A percentile compares a stretch with the other conserved stretches of the same genome.
Conservation (phyloP, 2,888 invertebrate species). For the Steinernema carpocapsae region DNA sequence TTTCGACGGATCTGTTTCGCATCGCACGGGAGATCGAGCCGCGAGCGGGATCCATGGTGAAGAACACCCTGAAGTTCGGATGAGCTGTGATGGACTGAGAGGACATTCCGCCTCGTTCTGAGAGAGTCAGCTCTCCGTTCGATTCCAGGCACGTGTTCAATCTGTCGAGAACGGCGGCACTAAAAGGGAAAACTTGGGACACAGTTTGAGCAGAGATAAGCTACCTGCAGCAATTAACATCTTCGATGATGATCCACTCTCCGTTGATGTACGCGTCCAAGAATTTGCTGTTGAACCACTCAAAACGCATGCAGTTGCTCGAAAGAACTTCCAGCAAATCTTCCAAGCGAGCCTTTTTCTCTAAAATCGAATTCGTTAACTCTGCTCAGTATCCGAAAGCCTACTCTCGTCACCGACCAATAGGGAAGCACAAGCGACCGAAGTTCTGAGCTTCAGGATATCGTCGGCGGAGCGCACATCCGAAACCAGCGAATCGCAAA, state of each 20-base stretch:
- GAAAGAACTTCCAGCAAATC: slow-evolving; percentile 29
- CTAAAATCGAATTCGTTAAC: not conserved
- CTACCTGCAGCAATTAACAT: slow-evolving; percentile 69
- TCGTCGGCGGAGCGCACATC: slow-evolving; percentile 38
- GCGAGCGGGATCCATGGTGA: slow-evolving; percentile 90
- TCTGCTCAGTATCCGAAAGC: not conserved
- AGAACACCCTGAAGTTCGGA: slow-evolving; percentile 84
- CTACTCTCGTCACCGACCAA: not conserved
- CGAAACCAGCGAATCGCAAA: not conserved
- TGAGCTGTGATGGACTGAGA: slow-evolving; percentile 81
- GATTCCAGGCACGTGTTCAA: slow-evolving; percentile 93
- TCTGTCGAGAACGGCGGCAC: slow-evolving; percentile 93
- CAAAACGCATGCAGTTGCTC: slow-evolving; percentile 69
- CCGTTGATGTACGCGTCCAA: slow-evolving; percentile 70
- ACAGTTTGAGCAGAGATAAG: slow-evolving; percentile 2
- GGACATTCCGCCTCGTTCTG: slow-evolving; percentile 84
- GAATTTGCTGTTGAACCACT: slow-evolving; percentile 72
- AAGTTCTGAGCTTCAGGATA: slow-evolving; percentile 43
- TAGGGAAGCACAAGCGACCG: slow-evolving; percentile 35
- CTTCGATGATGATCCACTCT: slow-evolving; percentile 73
- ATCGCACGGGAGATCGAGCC: slow-evolving; percentile 97
- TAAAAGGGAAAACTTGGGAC: no score
- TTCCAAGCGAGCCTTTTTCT: slow-evolving; percentile 32
- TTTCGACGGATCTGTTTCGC: slow-evolving; percentile 95
- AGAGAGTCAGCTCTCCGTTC: slow-evolving; percentile 84